Base-by-base conservation (phyloP, 2,888 invertebrate genomes). In the Achlya flavicornis region DNA sequence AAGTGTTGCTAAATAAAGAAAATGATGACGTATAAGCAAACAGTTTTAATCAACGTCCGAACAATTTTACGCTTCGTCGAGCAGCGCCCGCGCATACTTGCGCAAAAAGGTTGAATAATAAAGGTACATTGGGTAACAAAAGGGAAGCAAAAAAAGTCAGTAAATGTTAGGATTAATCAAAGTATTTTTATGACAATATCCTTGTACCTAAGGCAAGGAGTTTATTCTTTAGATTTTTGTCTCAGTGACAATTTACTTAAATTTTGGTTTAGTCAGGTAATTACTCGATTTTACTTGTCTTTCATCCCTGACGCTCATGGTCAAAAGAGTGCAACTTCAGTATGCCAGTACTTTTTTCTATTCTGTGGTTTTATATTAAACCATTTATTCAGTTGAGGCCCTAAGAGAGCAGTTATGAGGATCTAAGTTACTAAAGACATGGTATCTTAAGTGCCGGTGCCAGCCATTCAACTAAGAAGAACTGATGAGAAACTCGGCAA, bases 1-100 rank as follows among this genome's bases (percentile, higher is more conserved):
- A 14, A 53, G 16, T 53, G 10, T 2, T 19, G 53, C 53, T 53
- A 53, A 53, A 58, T 32, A 35, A 58, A 58, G 58, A 58, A 58
- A 5, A 58, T 19, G 32, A 33, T 53, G 19, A 53, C 53, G 16
- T 53, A 4, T 53, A 16, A 10, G 19, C 61, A 26, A 61, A 63
- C 46, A 64, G 63, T 66, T 66, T 64, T 53, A 53, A 65, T 63
- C 61, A 60, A 65, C 67, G 66, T 64, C 64, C 60, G 64, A 53
- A 64, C 69, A 71, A 81, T 82, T 81, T 72, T 71, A 77, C 68
- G 80, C 69, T 69, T 68, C 63, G 64, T 33, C 63, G 68, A 57
- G 2, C 61, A 33, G 68, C 68, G 71, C 64, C 64, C 61, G 66
- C 61, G 63, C 46, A 61, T 53, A 19, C 35, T 75, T 70, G 67